phyloP scores from a whole-genome alignment of 2,888 invertebrate species.

The Catonia carolina region DNA sequence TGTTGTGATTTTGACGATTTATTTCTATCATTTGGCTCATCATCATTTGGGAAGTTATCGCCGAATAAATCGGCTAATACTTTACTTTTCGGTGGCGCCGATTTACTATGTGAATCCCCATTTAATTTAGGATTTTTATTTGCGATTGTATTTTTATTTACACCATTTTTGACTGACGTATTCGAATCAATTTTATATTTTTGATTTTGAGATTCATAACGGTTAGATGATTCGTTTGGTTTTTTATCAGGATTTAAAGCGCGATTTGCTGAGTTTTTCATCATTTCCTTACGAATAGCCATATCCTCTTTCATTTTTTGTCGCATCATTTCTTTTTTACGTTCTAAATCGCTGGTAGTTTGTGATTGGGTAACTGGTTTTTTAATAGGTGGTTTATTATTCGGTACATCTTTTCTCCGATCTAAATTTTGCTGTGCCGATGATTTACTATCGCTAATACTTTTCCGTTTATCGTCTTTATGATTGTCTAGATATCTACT shows the following conservation, averaged over 20 bases:
- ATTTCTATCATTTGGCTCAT: background rate
- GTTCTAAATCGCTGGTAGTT: background rate
- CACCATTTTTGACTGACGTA: background rate
- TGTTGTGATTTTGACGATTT: background rate
- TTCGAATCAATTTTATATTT: too few relatives aligned
- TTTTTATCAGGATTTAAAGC: too few relatives aligned
- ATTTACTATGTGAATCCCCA: background rate
- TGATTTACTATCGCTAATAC: too few relatives aligned
- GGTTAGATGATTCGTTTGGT: too few relatives aligned
- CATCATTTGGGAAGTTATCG: background rate
- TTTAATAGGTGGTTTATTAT: too few relatives aligned
- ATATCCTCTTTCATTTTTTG: too few relatives aligned
- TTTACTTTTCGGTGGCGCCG: background rate
- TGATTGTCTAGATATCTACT: background rate
- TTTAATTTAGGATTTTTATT: background rate
- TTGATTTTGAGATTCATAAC: too few relatives aligned
- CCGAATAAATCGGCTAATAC: constrained; percentile 3
- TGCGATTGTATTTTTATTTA: background rate
- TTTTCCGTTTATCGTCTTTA: background rate
- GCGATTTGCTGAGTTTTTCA: too few relatives aligned
- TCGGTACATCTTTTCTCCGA: too few relatives aligned
- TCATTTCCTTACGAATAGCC: too few relatives aligned
- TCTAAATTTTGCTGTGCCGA: too few relatives aligned
- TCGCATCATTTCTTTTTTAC: background rate
- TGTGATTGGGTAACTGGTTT: too few relatives aligned